phyloP scores from a whole-genome alignment of 2,888 invertebrate species.

The Alloscopus bannaensis region DNA sequence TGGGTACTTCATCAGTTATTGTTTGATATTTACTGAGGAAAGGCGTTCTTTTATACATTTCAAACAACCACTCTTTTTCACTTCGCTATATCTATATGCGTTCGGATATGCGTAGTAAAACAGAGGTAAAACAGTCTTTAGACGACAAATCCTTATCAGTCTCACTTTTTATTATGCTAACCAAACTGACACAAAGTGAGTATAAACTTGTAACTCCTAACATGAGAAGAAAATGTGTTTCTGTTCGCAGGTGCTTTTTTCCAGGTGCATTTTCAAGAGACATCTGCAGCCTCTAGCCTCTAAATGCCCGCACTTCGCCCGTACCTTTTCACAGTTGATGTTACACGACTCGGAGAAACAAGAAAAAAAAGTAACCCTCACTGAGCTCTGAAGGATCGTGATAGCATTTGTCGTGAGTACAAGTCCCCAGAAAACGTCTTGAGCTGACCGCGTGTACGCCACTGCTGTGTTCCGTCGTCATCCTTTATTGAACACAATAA shows the following conservation, averaged over 20 bases:
- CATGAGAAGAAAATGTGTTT: no score
- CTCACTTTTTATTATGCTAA: no score
- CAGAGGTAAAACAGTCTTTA: no score
- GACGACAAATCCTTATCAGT: no score
- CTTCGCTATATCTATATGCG: no score
- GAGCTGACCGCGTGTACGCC: slow-evolving; percentile 21
- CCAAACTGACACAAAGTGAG: no score
- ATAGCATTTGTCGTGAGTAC: slow-evolving; percentile 12
- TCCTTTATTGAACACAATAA: slow-evolving; percentile 28
- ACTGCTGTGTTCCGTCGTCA: slow-evolving; percentile 38
- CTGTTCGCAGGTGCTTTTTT: slow-evolving; percentile 34
- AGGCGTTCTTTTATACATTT: no score
- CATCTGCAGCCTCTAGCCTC: neutral
- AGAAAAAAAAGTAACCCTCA: no score
- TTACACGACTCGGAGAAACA: neutral
- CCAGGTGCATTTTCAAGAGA: slow-evolving; percentile 36
- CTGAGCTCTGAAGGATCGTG: neutral
- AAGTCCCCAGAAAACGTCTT: slow-evolving; percentile 21
- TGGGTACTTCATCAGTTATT: slow-evolving; percentile 17
- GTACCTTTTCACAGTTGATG: neutral
- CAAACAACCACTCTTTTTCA: no score
- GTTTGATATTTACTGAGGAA: no score
- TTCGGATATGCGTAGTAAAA: no score
- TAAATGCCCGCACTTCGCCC: neutral
- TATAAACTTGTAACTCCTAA: no score